Base-by-base conservation (phyloP, 2,888 invertebrate genomes). In the Phalera bucephala region DNA sequence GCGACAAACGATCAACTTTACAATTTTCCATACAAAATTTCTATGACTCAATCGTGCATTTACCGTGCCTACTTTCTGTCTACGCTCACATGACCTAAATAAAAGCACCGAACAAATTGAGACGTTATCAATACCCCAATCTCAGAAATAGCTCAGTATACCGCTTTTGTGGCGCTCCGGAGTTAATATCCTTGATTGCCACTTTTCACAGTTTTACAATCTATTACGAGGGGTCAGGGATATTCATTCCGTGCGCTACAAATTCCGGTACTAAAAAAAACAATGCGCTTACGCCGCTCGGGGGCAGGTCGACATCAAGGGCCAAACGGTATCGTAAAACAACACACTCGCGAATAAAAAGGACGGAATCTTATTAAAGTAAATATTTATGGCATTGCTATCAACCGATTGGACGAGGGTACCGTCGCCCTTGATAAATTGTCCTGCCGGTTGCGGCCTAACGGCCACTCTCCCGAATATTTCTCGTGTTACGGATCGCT, bases 281-380 rank as follows among this genome's bases (percentile, higher is more conserved):
- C 74, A 79, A 79, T 80, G 75, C 74, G 76, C 74, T 68, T 64
- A 75, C 71, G 71, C 70, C 57, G 70, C 64, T 68, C 53, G 60
- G 68, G 63, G 69, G 56, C 71, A 80, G 71, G 78, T 79, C 72
- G 72, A 75, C 72, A 81, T 80, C 73, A 72, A 64, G 66, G 73
- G 74, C 66, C 78, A 79, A 83, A 83, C 76, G 70, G 74, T 77
- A 76, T 82, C 83, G 81, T 85, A 86, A 85, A 86, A 84, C 80
- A 82, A 80, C 75, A 70, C 67, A 72, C 64, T 69, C 66, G 67
- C 76, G 76, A 83, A 84, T 83, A 83, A 81, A 84, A 86, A 75
- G 82, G 83, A 81, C 80, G 77, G 83, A 84, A 86, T 87, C 81
- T 87, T 88, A 89, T 87, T 86, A 87, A 89, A 88, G 86, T 86